These are phyloP conservation scores for Martes flavigula DNA, from an alignment of 2,797 vertebrate genomes.

Conservation along the genomic window DNA sequence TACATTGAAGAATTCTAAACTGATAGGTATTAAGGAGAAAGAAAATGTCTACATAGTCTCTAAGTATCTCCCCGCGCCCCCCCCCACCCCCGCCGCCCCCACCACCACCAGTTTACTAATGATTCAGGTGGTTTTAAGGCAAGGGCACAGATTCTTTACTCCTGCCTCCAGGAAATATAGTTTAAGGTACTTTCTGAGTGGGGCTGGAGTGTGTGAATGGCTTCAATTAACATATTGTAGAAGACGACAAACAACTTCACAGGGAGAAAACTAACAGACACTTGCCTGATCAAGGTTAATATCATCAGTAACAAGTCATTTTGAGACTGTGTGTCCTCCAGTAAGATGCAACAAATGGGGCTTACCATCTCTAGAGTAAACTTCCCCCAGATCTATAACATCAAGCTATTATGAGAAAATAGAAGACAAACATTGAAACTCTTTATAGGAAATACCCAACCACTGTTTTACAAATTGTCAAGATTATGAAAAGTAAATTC, in stretches of 20 bases:
- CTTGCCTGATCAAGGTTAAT: background rate
- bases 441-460: background rate
- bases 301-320: background rate
- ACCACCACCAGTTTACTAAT: background rate
- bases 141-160: background rate
- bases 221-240: background rate
- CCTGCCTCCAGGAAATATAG: background rate
- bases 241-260: background rate
- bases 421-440: background rate
- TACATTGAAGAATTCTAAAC: background rate
- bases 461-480: background rate
- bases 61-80: background rate
- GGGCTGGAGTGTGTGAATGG: background rate
- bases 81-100: too few species aligned
- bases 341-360: background rate
- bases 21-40: background rate
- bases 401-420: background rate
- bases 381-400: background rate
- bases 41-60: background rate
- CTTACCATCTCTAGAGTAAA: background rate
- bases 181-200: background rate
- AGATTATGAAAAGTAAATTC: background rate
- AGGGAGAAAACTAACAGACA: background rate
- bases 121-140: background rate
- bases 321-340: background rate